Conservation (phyloP, 35 echinoderm and acorn worm genomes). For the Chiridota heheva region DNA sequence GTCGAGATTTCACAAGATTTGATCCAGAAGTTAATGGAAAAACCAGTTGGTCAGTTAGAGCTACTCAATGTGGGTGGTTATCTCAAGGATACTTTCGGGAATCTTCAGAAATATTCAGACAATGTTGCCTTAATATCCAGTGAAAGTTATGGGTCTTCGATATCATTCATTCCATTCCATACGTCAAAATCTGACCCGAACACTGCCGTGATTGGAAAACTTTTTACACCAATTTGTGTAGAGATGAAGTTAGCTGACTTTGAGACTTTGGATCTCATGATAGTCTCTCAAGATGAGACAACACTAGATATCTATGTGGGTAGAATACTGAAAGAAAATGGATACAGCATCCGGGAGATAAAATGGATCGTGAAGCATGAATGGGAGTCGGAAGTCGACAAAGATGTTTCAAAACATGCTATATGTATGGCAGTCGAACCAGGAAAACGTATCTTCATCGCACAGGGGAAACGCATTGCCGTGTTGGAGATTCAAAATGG, state of each 20-base stretch:
- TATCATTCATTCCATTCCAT: too few species aligned
- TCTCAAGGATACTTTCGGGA: conserved; percentile 22
- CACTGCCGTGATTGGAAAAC: neutral
- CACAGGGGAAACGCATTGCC: conserved; percentile 19
- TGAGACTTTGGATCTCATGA: conserved; percentile 10
- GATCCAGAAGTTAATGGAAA: conserved; percentile 7
- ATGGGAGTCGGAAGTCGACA: conserved; percentile 17
- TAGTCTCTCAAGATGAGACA: conserved; percentile 29
- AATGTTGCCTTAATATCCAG: too few species aligned
- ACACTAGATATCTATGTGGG: conserved; percentile 32
- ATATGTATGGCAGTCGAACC: conserved; percentile 41
- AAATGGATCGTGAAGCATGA: conserved; percentile 17
- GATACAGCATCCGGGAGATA: conserved; percentile 15
- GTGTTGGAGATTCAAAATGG: conserved; percentile 27
- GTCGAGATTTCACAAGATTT: conserved; percentile 22
- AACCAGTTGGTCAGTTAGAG: conserved; percentile 27
- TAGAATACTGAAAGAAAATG: conserved; percentile 25
- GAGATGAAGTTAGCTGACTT: conserved; percentile 13
- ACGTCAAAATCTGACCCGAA: neutral
- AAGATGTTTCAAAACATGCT: too few species aligned
- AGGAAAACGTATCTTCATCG: conserved; percentile 26
- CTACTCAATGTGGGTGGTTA: conserved; percentile 18
- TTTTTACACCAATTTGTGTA: conserved; percentile 27
- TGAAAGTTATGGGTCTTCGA: too few species aligned
- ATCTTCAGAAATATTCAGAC: conserved; percentile 22